phyloP scores from a whole-genome alignment of 2,113 vertebrate species.

The Poicephalus gulielmi region DNA sequence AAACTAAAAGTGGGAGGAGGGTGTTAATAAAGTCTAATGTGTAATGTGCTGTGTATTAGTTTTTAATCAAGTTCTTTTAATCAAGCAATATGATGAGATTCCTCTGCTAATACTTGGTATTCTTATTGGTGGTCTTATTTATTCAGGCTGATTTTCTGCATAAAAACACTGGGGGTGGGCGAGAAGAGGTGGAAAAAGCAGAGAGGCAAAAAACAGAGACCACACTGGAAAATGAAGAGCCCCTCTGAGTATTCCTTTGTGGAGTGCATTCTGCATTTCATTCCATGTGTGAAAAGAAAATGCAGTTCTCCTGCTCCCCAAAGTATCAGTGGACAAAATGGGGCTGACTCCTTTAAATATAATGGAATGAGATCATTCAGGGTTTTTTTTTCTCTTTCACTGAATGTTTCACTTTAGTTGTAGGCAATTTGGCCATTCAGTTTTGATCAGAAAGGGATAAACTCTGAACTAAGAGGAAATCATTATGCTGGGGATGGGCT shows the following conservation, averaged over 20 bases:
- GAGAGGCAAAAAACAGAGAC: not conserved
- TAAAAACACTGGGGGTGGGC: not conserved
- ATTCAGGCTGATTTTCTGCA: constrained; percentile 6
- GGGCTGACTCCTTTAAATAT: not conserved
- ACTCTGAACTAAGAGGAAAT: not conserved
- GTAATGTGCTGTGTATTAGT: not conserved
- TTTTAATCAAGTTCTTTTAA: not conserved
- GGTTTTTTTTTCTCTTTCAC: not conserved
- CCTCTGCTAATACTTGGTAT: not conserved
- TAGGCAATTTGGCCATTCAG: not conserved
- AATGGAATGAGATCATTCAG: not conserved
- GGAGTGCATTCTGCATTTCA: not conserved
- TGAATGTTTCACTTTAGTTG: not conserved
- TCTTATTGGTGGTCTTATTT: not conserved
- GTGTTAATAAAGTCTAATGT: constrained; percentile 21
- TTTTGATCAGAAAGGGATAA: not conserved
- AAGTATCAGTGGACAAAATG: not conserved
- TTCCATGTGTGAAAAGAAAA: constrained; percentile 56
- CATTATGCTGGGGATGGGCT: not conserved
- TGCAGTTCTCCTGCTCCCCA: constrained; percentile 3
- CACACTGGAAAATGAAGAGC: not conserved
- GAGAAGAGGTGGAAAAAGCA: constrained; percentile 26
- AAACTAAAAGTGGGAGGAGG: constrained; percentile 21
- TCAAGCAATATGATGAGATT: not conserved
- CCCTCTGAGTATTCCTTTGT: constrained; percentile 53